phyloP scores from a whole-genome alignment of 2,113 vertebrate genomes.

The Tychaedon coryphoeus region DNA sequence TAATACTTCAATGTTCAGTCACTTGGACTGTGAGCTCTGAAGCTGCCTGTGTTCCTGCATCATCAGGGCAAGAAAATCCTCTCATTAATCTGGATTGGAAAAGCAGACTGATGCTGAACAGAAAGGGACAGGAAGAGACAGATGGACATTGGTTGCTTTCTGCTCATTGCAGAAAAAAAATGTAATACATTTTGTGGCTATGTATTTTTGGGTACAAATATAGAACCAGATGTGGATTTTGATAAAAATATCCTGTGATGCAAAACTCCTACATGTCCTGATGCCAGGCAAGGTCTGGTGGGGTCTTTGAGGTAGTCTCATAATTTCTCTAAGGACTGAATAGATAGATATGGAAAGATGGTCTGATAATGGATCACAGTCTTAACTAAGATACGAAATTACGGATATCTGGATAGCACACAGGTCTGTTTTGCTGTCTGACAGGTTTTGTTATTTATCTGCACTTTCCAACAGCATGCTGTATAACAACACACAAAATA shows the following conservation, averaged over 20 bases:
- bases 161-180: background rate
- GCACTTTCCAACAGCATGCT: background rate
- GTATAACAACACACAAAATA: background rate
- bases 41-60: background rate
- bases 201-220: background rate
- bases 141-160: background rate
- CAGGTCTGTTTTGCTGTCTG: background rate
- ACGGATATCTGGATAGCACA: background rate
- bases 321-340: background rate
- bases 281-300: background rate
- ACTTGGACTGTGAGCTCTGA: background rate
- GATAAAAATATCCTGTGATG: background rate
- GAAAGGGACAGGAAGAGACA: background rate
- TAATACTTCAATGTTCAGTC: background rate
- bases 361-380: background rate
- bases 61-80: conserved; percentile 31
- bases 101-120: background rate
- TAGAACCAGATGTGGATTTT: background rate
- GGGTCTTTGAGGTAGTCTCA: background rate
- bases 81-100: background rate
- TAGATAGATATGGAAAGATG: background rate
- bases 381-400: background rate
- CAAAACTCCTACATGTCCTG: background rate
- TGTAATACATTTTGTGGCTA: background rate
- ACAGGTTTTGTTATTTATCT: background rate